Percentiles rank a stretch among this genome's conserved stretches.
Evolutionary conservation across 2,888 invertebrate species (phyloP).

Genomic region (Galerucella calmariensis): DNA sequence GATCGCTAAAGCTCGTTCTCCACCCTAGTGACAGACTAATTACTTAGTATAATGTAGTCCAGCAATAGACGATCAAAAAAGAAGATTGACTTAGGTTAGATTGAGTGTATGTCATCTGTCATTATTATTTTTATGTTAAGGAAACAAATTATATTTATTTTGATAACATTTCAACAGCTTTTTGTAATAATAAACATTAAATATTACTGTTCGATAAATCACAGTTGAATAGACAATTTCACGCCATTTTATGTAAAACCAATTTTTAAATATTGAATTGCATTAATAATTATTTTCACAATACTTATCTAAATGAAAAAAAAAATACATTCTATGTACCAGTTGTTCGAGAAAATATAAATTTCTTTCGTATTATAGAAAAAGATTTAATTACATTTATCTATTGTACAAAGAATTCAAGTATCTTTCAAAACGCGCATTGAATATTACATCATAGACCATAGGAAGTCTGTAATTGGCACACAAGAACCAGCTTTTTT

Average conservation of each 20-base stretch:
- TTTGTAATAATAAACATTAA: neutral
- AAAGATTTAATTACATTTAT: neutral
- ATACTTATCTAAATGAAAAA: no score
- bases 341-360: no score
- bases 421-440: neutral
- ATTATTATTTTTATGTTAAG: neutral
- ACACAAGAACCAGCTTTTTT: constrained; percentile 5
- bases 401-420: neutral
- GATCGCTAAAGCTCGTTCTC: no score
- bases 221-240: constrained; percentile 1
- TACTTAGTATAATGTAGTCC: neutral
- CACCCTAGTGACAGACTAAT: neutral
- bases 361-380: neutral
- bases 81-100: neutral
- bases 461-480: constrained; percentile 33
- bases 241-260: neutral
- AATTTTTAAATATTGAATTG: neutral
- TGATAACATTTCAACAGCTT: neutral
- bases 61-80: neutral
- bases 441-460: constrained; percentile 26
- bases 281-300: no score
- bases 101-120: neutral
- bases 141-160: neutral
- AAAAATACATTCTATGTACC: no score
- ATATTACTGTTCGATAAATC: neutral